These are phyloP conservation scores for Anoplophora glabripennis DNA, from an alignment of 1,140 invertebrate species.

Conservation along the genomic window DNA sequence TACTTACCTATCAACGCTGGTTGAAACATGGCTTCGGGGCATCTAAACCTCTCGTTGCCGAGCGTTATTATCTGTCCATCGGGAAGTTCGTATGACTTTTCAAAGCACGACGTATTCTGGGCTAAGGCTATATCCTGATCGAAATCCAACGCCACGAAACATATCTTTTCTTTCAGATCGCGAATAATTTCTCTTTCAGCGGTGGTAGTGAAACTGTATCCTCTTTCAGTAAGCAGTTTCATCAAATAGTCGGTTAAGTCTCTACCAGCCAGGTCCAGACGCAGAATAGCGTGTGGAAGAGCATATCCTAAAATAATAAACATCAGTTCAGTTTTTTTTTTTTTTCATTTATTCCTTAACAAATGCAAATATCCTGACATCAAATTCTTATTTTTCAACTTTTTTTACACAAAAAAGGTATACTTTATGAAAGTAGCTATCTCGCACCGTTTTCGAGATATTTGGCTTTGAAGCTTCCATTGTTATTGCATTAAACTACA, in stretches of 20 bases:
- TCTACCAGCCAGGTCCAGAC: conserved; percentile 74
- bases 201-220: conserved; percentile 58
- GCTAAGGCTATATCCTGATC: conserved; percentile 55
- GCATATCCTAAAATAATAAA: conserved; percentile 55
- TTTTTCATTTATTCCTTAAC: no score
- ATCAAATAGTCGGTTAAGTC: conserved; percentile 71
- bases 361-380: no score
- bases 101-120: conserved; percentile 66
- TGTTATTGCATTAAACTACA: no score
- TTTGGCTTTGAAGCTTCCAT: no score
- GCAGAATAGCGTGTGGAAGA: conserved; percentile 70
- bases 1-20: conserved; percentile 60
- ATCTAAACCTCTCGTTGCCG: conserved; percentile 82
- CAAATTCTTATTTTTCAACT: no score
- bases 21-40: conserved; percentile 83
- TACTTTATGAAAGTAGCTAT: no score
- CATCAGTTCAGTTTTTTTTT: no score
- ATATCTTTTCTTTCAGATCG: conserved; percentile 75
- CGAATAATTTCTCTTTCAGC: conserved; percentile 74
- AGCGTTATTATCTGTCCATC: conserved; percentile 81
- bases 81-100: conserved; percentile 76
- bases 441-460: no score
- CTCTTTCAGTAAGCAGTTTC: conserved; percentile 68
- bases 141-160: conserved; percentile 72
- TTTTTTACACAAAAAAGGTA: no score